These are phyloP conservation scores for Menidia menidia DNA, from an alignment of 2,797 vertebrate genomes.

Conservation along the genomic window DNA sequence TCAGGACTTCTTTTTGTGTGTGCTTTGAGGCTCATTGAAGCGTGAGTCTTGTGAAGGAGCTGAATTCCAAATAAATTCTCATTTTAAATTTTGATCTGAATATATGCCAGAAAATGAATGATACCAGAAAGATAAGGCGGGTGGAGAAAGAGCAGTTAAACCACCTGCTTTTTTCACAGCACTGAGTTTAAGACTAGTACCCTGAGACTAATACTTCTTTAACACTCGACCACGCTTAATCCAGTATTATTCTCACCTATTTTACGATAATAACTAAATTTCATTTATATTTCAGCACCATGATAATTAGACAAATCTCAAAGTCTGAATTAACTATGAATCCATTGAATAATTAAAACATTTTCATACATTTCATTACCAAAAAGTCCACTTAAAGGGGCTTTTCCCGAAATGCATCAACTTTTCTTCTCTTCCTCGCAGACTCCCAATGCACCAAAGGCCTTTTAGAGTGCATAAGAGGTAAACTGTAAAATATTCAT, in stretches of 20 bases:
- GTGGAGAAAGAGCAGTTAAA: neutral
- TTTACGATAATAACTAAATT: slow-evolving; percentile 45
- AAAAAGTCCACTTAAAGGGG: slow-evolving; percentile 49
- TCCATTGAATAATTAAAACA: slow-evolving; percentile 73
- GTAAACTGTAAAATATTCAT: slow-evolving; percentile 86
- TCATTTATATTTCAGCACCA: slow-evolving; percentile 52
- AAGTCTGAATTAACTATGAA: slow-evolving; percentile 69
- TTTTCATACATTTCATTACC: slow-evolving; percentile 55
- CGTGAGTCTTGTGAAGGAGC: neutral
- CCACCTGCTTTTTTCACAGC: neutral
- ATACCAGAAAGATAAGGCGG: neutral
- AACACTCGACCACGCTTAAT: slow-evolving; percentile 11
- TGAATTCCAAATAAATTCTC: neutral
- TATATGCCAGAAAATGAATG: neutral
- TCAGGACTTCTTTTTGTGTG: too few relatives aligned
- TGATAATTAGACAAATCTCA: slow-evolving; percentile 65
- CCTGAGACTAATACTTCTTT: slow-evolving; percentile 7
- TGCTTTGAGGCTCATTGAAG: too few relatives aligned
- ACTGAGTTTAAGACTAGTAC: neutral
- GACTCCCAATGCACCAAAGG: slow-evolving; percentile 53
- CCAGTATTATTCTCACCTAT: slow-evolving; percentile 30
- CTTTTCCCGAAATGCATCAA: slow-evolving; percentile 62
- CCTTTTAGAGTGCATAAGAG: slow-evolving; percentile 58
- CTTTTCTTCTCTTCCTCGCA: slow-evolving; percentile 39
- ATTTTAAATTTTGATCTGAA: neutral